These are phyloP conservation scores for Troides aeacus DNA, from an alignment of 2,888 invertebrate genomes.

Conservation along the genomic window DNA sequence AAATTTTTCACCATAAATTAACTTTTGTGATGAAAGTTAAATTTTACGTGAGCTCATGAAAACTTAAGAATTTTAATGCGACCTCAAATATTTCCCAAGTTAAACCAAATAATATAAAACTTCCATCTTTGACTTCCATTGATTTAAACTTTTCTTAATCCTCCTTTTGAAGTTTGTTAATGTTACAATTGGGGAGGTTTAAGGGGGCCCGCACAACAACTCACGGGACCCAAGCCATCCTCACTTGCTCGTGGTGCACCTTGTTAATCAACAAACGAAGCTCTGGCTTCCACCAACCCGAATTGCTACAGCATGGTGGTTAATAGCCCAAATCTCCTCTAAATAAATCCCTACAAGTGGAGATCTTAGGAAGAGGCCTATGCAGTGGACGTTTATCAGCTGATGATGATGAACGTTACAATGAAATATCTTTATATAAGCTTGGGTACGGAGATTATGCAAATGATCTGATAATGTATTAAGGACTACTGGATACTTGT, in stretches of 20 bases:
- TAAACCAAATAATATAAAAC: slow-evolving; percentile 11
- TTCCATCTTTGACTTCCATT: slow-evolving; percentile 18
- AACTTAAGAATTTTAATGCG: slow-evolving; percentile 4
- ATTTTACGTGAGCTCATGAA: background rate
- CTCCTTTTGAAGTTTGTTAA: slow-evolving; percentile 14
- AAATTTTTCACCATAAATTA: background rate
- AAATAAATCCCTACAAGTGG: too few species aligned
- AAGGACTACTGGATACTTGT: background rate
- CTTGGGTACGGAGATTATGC: background rate
- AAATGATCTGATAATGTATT: background rate
- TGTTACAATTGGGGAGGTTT: background rate
- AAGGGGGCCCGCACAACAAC: too few species aligned
- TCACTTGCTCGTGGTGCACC: too few species aligned
- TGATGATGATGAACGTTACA: too few species aligned
- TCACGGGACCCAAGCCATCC: too few species aligned
- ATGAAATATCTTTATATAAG: slow-evolving; percentile 6
- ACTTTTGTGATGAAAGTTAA: background rate
- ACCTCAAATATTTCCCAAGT: slow-evolving; percentile 7
- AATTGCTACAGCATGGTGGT: too few species aligned
- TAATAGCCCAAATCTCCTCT: too few species aligned
- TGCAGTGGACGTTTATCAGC: too few species aligned
- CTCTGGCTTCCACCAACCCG: too few species aligned
- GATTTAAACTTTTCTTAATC: slow-evolving; percentile 21
- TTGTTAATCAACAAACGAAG: too few species aligned
- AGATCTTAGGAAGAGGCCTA: too few species aligned